These are phyloP conservation scores for Hippasteria phrygiana DNA, from an alignment of 53 echinoderm and acorn worm species.

Conservation along the genomic window DNA sequence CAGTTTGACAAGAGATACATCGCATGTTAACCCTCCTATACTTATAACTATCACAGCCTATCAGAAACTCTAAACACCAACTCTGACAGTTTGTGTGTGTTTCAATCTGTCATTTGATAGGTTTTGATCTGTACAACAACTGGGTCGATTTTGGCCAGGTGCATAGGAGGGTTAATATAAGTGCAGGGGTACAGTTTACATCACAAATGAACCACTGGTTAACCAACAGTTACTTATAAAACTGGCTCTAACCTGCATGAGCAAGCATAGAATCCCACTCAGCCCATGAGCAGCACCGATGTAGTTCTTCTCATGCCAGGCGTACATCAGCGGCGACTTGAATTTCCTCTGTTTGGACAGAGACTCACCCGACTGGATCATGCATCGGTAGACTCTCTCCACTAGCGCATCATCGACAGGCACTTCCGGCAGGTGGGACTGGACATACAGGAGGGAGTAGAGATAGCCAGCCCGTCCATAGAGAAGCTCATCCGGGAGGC, in stretches of 20 bases:
- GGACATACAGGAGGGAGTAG: slow-evolving; percentile 82
- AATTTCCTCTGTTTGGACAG: slow-evolving; percentile 64
- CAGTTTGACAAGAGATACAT: too few relatives aligned
- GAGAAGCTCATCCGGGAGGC: slow-evolving; percentile 87
- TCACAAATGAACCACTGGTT: too few relatives aligned
- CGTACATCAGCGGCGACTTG: slow-evolving; percentile 83
- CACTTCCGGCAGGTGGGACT: slow-evolving; percentile 66
- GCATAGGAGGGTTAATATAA: too few relatives aligned
- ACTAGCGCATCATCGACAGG: slow-evolving; percentile 62
- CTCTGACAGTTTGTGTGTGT: too few relatives aligned
- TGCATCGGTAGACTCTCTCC: slow-evolving; percentile 70
- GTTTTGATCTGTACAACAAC: too few relatives aligned
- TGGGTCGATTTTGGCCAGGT: too few relatives aligned
- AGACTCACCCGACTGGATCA: slow-evolving; percentile 74
- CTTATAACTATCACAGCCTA: too few relatives aligned
- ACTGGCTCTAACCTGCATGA: slow-evolving; percentile 95
- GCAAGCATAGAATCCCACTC: slow-evolving; percentile 78
- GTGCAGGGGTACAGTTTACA: too few relatives aligned
- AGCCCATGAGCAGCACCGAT: slow-evolving; percentile 94
- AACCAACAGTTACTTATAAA: too few relatives aligned
- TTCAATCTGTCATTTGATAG: too few relatives aligned
- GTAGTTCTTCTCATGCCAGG: slow-evolving; percentile 95
- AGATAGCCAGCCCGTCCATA: slow-evolving; percentile 90
- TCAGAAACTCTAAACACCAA: too few relatives aligned
- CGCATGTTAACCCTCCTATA: too few relatives aligned